These are phyloP conservation scores for Ictalurus furcatus DNA, from an alignment of 2,113 vertebrate species.

Conservation along the genomic window DNA sequence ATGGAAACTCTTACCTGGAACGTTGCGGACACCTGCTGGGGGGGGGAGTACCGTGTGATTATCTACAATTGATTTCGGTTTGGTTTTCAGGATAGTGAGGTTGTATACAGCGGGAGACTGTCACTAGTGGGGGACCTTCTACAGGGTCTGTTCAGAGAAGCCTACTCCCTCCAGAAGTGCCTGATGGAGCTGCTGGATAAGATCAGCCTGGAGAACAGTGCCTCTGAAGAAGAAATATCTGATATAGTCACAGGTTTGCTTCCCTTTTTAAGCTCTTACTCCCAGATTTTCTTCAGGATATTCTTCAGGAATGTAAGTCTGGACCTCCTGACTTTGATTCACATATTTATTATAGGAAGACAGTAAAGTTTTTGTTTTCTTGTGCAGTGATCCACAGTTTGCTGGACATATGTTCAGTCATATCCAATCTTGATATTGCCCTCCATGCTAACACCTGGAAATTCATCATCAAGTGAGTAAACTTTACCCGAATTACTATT, in stretches of 20 bases:
- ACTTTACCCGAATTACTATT: background rate
- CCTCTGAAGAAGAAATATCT: slow-evolving; percentile 74
- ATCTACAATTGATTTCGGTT: background rate
- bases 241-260: slow-evolving; percentile 79
- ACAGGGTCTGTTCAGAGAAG: slow-evolving; percentile 88
- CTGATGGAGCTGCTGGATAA: slow-evolving; percentile 87
- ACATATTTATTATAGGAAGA: background rate
- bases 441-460: slow-evolving; percentile 97
- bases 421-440: slow-evolving; percentile 90
- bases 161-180: slow-evolving; percentile 88
- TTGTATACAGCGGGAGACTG: slow-evolving; percentile 82
- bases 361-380: background rate
- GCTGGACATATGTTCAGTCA: slow-evolving; percentile 88
- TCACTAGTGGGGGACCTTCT: slow-evolving; percentile 90
- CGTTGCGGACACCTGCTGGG: background rate
- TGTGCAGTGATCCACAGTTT: slow-evolving; percentile 87
- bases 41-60: background rate
- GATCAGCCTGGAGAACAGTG: slow-evolving; percentile 71
- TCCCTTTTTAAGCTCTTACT: too few species aligned
- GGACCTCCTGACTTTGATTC: background rate
- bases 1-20: background rate
- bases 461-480: slow-evolving; percentile 92
- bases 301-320: background rate
- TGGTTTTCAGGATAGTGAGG: slow-evolving; percentile 83
- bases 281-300: background rate